Evolutionary conservation across 2,888 invertebrate genomes (phyloP).

Genomic region (Zele albiditarsus): DNA sequence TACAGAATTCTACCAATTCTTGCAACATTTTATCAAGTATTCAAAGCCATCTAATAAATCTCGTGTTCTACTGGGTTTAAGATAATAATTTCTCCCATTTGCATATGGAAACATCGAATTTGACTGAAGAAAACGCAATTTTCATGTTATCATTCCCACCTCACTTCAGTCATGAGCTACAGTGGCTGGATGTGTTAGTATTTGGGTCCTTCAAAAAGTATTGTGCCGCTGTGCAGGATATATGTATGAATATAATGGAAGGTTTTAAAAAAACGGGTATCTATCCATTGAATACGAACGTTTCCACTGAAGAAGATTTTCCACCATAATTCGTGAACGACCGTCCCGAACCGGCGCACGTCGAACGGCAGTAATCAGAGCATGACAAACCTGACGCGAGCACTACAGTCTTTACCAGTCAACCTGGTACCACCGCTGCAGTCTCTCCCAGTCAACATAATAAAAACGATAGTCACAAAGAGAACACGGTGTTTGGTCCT

Average conservation of each 20-base stretch:
- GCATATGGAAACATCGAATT: constrained; percentile 14
- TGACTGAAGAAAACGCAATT: too few relatives aligned
- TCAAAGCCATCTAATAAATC: constrained; percentile 38
- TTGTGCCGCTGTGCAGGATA: constrained; percentile 43
- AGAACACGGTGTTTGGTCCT: constrained; percentile 53
- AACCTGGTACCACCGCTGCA: too few relatives aligned
- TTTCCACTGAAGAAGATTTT: constrained; percentile 36
- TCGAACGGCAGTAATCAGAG: background rate
- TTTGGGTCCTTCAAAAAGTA: constrained; percentile 54
- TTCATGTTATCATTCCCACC: constrained; percentile 61
- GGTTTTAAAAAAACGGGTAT: constrained; percentile 34
- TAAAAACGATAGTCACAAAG: constrained; percentile 64
- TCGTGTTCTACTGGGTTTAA: constrained; percentile 41
- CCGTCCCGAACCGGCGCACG: constrained; percentile 5
- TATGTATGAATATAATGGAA: constrained; percentile 47
- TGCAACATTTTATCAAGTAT: constrained; percentile 47
- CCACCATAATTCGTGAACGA: constrained; percentile 28
- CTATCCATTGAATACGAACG: constrained; percentile 29
- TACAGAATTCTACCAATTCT: constrained; percentile 46
- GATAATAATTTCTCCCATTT: constrained; percentile 55
- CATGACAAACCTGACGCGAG: constrained; percentile 61
- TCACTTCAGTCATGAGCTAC: constrained; percentile 63
- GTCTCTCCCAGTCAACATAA: too few relatives aligned
- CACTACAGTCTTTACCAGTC: constrained; percentile 1
- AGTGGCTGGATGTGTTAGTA: constrained; percentile 60